Evolutionary conservation across 2,797 vertebrate genomes (phyloP).

Genomic region (Pipistrellus kuhlii): DNA sequence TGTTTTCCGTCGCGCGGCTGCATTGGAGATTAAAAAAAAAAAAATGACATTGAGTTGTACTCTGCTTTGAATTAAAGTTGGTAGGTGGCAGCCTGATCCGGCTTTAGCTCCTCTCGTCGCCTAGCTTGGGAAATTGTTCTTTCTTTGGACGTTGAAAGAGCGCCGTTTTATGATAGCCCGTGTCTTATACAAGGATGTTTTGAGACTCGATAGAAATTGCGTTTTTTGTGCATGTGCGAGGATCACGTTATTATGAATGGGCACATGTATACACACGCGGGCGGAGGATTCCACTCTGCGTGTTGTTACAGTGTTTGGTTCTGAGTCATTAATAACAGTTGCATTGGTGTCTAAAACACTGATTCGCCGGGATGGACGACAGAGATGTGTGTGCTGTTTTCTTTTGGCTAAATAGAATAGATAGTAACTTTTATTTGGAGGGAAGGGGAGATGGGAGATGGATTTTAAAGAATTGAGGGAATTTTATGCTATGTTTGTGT

Average conservation of each 20-base stretch:
- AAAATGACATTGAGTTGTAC: slow-evolving; percentile 81
- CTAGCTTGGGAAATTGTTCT: slow-evolving; percentile 14
- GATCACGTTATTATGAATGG: slow-evolving; percentile 64
- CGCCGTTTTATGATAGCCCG: neutral
- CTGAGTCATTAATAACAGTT: slow-evolving; percentile 77
- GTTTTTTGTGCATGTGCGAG: neutral
- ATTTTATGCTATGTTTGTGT: neutral
- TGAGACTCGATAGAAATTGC: slow-evolving; percentile 35
- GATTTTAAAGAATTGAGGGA: slow-evolving; percentile 52
- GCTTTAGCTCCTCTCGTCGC: slow-evolving; percentile 36
- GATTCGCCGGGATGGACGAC: slow-evolving; percentile 71
- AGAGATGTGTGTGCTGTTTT: slow-evolving; percentile 50
- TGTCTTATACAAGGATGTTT: slow-evolving; percentile 35
- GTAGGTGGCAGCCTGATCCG: slow-evolving; percentile 56
- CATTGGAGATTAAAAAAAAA: slow-evolving; percentile 44
- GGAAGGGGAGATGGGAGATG: neutral
- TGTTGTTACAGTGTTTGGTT: slow-evolving; percentile 67
- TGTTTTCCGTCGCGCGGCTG: slow-evolving; percentile 44
- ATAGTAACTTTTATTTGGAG: neutral
- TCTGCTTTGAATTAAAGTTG: slow-evolving; percentile 77
- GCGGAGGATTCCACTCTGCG: slow-evolving; percentile 59
- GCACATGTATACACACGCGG: slow-evolving; percentile 32
- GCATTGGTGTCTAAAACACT: slow-evolving; percentile 75
- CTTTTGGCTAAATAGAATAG: slow-evolving; percentile 43
- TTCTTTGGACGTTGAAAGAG: slow-evolving; percentile 8